A percentile compares a stretch with the other conserved stretches of the same genome.
phyloP scores from a whole-genome alignment of 2,113 vertebrate genomes.

The Passer montanus region DNA sequence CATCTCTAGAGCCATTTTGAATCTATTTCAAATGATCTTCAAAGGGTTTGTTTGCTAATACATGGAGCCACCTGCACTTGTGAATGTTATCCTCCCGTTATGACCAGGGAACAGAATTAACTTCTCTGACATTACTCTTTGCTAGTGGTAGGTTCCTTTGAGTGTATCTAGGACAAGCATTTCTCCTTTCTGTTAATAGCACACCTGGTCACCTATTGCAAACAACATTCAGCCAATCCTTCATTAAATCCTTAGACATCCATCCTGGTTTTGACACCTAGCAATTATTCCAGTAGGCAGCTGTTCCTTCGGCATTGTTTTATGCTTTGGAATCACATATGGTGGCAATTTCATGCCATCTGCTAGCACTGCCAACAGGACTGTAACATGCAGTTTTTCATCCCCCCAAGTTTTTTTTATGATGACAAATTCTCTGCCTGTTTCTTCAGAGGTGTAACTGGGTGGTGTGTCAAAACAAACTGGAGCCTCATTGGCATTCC shows the following conservation, averaged over 20 bases:
- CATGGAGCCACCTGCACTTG: neutral
- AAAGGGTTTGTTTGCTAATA: neutral
- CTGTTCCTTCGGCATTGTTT: constrained; percentile 47
- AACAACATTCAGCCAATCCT: neutral
- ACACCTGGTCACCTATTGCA: neutral
- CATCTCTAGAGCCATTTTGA: neutral
- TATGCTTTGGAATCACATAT: constrained; percentile 4
- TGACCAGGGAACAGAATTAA: neutral
- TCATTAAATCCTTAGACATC: constrained; percentile 49
- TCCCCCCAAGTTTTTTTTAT: neutral
- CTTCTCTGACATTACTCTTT: neutral
- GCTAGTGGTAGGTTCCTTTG: neutral
- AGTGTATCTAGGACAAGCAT: neutral
- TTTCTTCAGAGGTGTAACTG: neutral
- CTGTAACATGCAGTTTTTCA: neutral
- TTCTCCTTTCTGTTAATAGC: neutral
- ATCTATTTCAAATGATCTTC: neutral
- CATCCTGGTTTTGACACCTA: constrained; percentile 49
- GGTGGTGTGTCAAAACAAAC: neutral
- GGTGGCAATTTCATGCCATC: constrained; percentile 56
- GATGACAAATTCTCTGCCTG: neutral
- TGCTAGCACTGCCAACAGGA: constrained; percentile 23
- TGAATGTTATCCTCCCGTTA: neutral
- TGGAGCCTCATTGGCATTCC: neutral
- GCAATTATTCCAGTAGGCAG: constrained; percentile 57